These are phyloP conservation scores for Petrolisthes manimaculis DNA, from an alignment of 2,888 invertebrate species.

Conservation along the genomic window DNA sequence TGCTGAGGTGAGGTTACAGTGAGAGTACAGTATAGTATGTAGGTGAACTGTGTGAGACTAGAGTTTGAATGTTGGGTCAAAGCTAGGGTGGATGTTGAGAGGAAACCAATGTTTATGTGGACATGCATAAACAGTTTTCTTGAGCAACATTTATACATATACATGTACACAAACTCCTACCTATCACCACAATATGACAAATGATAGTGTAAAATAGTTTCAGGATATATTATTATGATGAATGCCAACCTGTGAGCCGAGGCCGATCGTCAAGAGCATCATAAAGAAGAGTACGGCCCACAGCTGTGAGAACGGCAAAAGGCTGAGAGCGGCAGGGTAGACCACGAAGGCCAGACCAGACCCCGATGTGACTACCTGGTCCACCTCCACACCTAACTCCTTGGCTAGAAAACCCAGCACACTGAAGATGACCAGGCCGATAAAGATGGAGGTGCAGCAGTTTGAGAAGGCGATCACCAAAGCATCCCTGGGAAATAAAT, in stretches of 20 bases:
- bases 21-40: too few species aligned
- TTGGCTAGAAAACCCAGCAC: conserved; percentile 63
- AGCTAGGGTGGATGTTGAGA: too few species aligned
- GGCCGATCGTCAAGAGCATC: conserved; percentile 64
- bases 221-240: too few species aligned
- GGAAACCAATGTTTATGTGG: not conserved
- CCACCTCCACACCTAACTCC: conserved; percentile 51
- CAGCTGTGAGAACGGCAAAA: conserved; percentile 61
- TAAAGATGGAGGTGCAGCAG: conserved; percentile 59
- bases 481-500: conserved; percentile 53
- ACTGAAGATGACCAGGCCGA: conserved; percentile 62
- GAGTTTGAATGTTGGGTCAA: too few species aligned
- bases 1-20: too few species aligned
- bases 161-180: not conserved
- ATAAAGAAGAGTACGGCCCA: conserved; percentile 66
- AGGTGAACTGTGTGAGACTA: too few species aligned
- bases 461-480: conserved; percentile 53
- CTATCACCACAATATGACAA: too few species aligned
- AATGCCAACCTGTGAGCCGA: conserved; percentile 61
- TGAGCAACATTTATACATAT: not conserved
- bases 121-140: not conserved
- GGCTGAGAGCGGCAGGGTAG: conserved; percentile 60
- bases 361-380: conserved; percentile 61
- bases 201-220: too few species aligned
- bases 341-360: conserved; percentile 66